These are phyloP conservation scores for Paradoxurus hermaphroditus DNA, from an alignment of 2,113 vertebrate genomes.

Conservation along the genomic window DNA sequence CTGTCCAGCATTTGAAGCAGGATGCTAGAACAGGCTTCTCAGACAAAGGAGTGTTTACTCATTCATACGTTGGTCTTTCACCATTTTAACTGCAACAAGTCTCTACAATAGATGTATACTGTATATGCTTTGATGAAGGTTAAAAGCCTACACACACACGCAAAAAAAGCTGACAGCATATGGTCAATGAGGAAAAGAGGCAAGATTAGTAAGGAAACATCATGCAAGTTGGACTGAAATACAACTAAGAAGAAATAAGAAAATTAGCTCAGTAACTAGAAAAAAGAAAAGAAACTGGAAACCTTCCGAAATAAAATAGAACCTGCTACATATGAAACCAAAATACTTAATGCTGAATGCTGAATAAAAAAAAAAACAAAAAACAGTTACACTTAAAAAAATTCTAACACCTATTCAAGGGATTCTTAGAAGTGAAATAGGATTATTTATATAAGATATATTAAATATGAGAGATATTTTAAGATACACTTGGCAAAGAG, in stretches of 20 bases:
- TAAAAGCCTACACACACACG: background rate
- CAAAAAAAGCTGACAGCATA: background rate
- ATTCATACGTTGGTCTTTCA: background rate
- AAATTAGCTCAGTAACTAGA: background rate
- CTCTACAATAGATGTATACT: background rate
- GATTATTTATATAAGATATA: background rate
- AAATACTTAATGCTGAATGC: background rate
- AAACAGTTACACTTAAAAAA: background rate
- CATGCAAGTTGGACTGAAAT: background rate
- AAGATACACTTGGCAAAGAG: background rate
- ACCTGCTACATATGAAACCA: background rate
- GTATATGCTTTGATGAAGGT: background rate
- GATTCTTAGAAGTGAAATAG: background rate
- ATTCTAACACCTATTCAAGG: background rate
- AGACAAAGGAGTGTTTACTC: background rate
- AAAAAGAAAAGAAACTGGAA: background rate
- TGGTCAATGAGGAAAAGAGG: background rate
- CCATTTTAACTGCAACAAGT: background rate
- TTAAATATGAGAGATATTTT: background rate
- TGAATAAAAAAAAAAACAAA: too few species aligned
- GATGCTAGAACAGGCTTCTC: background rate
- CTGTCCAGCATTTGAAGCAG: background rate
- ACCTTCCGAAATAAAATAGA: background rate
- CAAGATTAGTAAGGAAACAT: background rate
- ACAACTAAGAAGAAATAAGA: background rate